Evolutionary conservation across 2,888 invertebrate species (phyloP).

Genomic region (Scaeva pyrastri): DNA sequence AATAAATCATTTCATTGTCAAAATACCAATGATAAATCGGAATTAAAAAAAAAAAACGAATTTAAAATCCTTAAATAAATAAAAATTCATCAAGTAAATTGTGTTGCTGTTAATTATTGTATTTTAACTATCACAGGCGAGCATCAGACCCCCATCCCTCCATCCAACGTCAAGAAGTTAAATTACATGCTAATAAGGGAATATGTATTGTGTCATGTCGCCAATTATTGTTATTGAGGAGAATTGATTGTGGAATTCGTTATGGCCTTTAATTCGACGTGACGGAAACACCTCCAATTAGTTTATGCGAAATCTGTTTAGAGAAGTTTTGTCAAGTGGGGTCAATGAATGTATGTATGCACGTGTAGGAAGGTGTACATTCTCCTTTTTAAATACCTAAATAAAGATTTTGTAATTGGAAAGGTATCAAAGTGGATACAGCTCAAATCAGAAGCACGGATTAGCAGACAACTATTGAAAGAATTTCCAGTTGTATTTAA

Average conservation of each 20-base stretch:
- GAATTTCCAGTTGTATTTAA: no score
- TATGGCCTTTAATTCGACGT: not conserved
- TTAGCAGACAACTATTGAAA: no score
- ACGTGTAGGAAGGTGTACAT: no score
- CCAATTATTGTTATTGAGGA: not conserved
- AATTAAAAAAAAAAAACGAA: not conserved
- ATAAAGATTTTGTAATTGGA: no score
- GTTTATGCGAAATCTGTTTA: not conserved
- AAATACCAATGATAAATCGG: slow-evolving; percentile 29
- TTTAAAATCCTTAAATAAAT: slow-evolving; percentile 57
- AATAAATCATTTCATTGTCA: slow-evolving; percentile 32
- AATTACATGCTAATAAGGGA: slow-evolving; percentile 5
- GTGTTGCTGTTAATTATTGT: not conserved
- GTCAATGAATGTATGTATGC: no score
- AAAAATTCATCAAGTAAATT: slow-evolving; percentile 25
- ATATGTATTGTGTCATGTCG: not conserved
- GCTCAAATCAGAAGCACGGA: no score
- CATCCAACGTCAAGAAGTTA: not conserved
- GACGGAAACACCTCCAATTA: not conserved
- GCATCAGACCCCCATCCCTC: not conserved
- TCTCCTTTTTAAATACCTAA: no score
- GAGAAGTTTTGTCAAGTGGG: not conserved
- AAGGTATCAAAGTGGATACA: no score
- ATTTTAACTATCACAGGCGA: not conserved
- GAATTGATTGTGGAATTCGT: not conserved